These are phyloP conservation scores for Upupa epops DNA, from an alignment of 2,113 vertebrate species.

Conservation along the genomic window DNA sequence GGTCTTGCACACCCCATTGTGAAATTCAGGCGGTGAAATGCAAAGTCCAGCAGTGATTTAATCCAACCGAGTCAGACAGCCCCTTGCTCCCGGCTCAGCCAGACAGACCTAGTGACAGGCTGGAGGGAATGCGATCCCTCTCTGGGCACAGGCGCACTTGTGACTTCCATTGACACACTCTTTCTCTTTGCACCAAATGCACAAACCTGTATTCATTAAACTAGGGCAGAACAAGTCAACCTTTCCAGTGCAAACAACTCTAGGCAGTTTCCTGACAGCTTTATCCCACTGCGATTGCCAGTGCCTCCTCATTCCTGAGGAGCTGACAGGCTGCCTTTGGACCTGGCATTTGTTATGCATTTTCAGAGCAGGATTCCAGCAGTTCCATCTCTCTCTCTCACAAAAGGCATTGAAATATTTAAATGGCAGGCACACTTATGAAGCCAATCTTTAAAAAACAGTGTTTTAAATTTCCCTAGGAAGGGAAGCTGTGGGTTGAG, in stretches of 20 bases:
- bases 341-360: neutral
- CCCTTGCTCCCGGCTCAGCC: neutral
- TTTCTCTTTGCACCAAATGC: neutral
- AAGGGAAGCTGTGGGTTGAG: neutral
- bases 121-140: neutral
- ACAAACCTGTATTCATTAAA: neutral
- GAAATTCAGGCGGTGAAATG: neutral
- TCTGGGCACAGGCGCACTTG: neutral
- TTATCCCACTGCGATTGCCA: neutral
- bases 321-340: neutral
- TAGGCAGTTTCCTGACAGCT: neutral
- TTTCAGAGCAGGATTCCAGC: neutral
- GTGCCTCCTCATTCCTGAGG: neutral
- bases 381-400: neutral
- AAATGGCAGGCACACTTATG: neutral
- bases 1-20: neutral
- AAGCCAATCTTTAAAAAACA: neutral
- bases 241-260: neutral
- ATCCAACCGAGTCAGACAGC: neutral
- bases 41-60: neutral
- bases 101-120: neutral
- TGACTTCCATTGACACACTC: neutral
- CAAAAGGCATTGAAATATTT: accelerated
- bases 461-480: neutral
- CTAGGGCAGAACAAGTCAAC: neutral